A percentile compares a stretch with the other conserved stretches of the same genome.
phyloP scores from a whole-genome alignment of 1,140 invertebrate species.

The Xylocopa sonorina region DNA sequence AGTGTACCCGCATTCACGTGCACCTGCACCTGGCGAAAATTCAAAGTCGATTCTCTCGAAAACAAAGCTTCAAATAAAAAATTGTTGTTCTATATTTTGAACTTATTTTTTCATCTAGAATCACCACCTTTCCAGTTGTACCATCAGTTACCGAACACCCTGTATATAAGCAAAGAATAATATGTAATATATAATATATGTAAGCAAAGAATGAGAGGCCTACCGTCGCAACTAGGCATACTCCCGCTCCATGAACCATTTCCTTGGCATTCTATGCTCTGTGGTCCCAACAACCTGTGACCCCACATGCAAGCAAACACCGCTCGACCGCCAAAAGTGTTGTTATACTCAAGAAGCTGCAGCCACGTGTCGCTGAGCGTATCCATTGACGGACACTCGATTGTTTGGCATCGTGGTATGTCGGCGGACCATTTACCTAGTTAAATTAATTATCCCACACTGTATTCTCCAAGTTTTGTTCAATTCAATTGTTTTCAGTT shows the following conservation, averaged over 20 bases:
- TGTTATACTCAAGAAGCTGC: conserved; percentile 85
- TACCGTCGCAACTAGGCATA: conserved; percentile 88
- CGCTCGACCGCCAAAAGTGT: conserved; percentile 86
- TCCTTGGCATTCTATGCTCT: conserved; percentile 89
- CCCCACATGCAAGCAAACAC: conserved; percentile 92
- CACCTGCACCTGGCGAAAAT: too few species aligned
- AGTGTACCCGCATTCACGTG: too few species aligned
- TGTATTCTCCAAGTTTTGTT: too few species aligned
- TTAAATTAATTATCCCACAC: conserved; percentile 30
- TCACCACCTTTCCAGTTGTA: too few species aligned
- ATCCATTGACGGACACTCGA: conserved; percentile 87
- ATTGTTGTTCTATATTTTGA: too few species aligned
- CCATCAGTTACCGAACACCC: too few species aligned
- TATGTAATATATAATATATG: too few species aligned
- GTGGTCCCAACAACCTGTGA: conserved; percentile 87
- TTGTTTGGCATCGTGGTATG: conserved; percentile 87
- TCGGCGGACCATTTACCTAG: conserved; percentile 89
- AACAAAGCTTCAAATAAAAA: too few species aligned
- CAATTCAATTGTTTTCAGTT: too few species aligned
- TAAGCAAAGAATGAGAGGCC: conserved; percentile 54
- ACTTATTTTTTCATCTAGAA: too few species aligned
- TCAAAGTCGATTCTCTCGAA: too few species aligned
- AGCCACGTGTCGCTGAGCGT: conserved; percentile 81
- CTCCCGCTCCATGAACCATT: conserved; percentile 90
- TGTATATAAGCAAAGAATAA: too few species aligned